phyloP scores from a whole-genome alignment of 2,888 invertebrate species.

The Leptogaster cylindrica region DNA sequence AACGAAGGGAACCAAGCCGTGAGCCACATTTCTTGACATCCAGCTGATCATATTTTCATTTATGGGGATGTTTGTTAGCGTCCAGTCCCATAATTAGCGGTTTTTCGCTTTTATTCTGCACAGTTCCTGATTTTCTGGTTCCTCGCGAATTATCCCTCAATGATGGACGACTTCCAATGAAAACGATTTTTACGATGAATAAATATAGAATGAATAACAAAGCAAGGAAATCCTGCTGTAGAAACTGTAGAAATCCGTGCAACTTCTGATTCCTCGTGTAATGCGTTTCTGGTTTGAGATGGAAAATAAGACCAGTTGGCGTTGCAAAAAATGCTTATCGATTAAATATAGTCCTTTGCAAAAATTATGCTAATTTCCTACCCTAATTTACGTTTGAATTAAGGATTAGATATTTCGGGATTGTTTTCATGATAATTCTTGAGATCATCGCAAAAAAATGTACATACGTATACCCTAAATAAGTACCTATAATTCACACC shows the following conservation, averaged over 20 bases:
- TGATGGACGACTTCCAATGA: too few species aligned
- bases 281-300: neutral
- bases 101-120: constrained; percentile 42
- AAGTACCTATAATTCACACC: too few species aligned
- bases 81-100: constrained; percentile 45
- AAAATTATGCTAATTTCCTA: constrained; percentile 27
- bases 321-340: neutral
- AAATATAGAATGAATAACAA: too few species aligned
- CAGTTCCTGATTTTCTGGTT: constrained; percentile 43
- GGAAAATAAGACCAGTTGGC: neutral
- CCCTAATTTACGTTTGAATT: too few species aligned
- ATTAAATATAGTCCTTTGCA: constrained; percentile 7
- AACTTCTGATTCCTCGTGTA: neutral
- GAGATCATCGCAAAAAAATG: neutral
- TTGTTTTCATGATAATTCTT: too few species aligned
- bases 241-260: neutral
- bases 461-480: too few species aligned
- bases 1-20: neutral
- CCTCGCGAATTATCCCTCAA: neutral
- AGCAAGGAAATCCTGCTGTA: neutral
- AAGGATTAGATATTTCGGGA: too few species aligned
- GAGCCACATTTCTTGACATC: constrained; percentile 33
- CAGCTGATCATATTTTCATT: constrained; percentile 49
- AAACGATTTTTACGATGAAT: too few species aligned
- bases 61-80: constrained; percentile 42